Conservation (phyloP, 30 jellyfish, hydroid and myxozoan genomes). For the Aurelia coerulea region DNA sequence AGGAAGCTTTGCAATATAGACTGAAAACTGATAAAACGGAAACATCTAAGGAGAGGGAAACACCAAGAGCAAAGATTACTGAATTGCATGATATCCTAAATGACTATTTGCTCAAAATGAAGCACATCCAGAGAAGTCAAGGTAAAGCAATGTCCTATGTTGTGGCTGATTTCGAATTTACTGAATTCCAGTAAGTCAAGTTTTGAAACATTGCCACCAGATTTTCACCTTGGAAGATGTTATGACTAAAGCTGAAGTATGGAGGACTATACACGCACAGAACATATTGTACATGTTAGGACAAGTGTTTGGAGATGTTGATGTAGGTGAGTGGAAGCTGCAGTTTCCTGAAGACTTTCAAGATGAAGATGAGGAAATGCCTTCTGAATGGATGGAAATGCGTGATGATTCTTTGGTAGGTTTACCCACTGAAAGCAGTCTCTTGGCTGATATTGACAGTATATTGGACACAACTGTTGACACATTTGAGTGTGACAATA, state of each 20-base stretch:
- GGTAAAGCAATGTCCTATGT: conserved; percentile 36
- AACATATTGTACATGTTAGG: conserved; percentile 28
- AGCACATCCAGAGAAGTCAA: conserved; percentile 15
- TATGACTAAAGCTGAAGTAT: conserved; percentile 39
- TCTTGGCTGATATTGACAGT: conserved; percentile 44
- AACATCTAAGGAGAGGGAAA: conserved; percentile 11
- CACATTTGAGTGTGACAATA: conserved; percentile 21
- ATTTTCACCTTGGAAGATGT: conserved; percentile 46
- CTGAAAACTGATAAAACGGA: conserved; percentile 8
- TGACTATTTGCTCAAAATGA: neutral
- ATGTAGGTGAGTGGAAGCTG: conserved; percentile 15
- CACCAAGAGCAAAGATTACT: conserved; percentile 26
- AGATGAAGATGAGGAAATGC: conserved; percentile 32
- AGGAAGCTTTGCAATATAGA: conserved; percentile 20
- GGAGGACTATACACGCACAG: conserved; percentile 47
- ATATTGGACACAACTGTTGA: conserved; percentile 45
- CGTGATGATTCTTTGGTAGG: conserved; percentile 36
- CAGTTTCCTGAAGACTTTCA: conserved; percentile 21
- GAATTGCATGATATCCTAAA: neutral
- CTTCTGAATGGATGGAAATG: conserved; percentile 42
- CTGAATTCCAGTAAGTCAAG: conserved; percentile 45
- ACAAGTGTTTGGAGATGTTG: conserved; percentile 44
- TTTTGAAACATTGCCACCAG: conserved; percentile 30
- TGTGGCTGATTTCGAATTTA: conserved; percentile 23
- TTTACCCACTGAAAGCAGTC: conserved; percentile 55